Base-by-base conservation (phyloP, 2,113 vertebrate species). In the Muscicapa adusta region DNA sequence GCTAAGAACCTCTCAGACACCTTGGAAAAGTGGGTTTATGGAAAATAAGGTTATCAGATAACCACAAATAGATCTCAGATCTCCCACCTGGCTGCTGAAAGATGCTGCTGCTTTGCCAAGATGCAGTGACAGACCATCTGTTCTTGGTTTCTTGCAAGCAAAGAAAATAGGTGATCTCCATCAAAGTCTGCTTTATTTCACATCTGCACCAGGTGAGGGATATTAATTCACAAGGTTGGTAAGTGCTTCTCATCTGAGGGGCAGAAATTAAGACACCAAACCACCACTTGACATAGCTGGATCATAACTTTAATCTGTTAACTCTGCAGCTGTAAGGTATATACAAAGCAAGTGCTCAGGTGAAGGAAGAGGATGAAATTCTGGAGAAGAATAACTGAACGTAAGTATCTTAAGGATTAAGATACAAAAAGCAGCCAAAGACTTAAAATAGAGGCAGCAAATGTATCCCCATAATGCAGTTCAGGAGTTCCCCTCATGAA, bases 191-290 rank as follows among this genome's bases (percentile, higher is more conserved):
- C 24, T 95, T 90, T 81, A 88, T 66, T 92, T 77, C 51, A 65
- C 73, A 61, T 34, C 60, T 66, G 74, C 31, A 66, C 24, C 33
- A 45, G 45, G 40, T 42, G 17, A 77, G n/a, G 50, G 65, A 57
- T 58, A 78, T 65, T 12, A 38, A 40, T 65, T 89, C 65, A 85
- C 23, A 92, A 61, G 36, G 63, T 61, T n/a, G 47, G 25, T 9
- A 75, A 83, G 36, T 34, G 14, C 50, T 50, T 72, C 60, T 73
- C 68, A 73, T 26, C 63, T 25, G 50, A 89, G 22, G 42, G 61
- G 56, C 40, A 87, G 68, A 82, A 92, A 95, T 93, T 43, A 92
- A 81, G 36, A 96, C 70, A 84, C 66, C 36, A 66, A 90, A 77
- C 40, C 85, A 92, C 36, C 47, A 90, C 51, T 89, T 4, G 1